Conservation (phyloP, 2,113 vertebrate genomes). For the Oryzias javanicus region DNA sequence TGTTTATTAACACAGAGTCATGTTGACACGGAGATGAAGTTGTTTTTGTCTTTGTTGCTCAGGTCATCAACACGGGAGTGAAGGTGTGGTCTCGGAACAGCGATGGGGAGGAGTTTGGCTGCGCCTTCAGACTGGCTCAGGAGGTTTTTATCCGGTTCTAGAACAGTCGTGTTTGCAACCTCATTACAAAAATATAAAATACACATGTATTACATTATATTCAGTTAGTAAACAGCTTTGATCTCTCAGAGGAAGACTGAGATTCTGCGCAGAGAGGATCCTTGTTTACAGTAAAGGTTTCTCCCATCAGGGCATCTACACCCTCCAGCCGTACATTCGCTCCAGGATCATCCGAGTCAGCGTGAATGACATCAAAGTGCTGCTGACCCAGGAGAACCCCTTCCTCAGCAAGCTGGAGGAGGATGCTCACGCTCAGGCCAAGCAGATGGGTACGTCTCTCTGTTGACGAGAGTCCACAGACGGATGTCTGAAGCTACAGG, state of each 20-base stretch:
- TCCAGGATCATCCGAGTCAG: constrained; percentile 87
- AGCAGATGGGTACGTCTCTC: constrained; percentile 88
- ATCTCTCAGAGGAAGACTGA: no score
- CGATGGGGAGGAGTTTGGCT: constrained; percentile 92
- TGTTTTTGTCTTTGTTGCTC: constrained; percentile 27
- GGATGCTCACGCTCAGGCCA: constrained; percentile 85
- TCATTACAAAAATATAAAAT: no score
- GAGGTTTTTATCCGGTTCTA: constrained; percentile 80
- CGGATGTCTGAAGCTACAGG: no score
- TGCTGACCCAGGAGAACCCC: constrained; percentile 97
- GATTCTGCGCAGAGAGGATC: background rate
- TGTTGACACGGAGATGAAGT: no score
- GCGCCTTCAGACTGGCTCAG: constrained; percentile 93
- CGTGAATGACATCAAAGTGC: constrained; percentile 91
- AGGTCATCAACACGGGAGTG: constrained; percentile 97
- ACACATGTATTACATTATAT: no score
- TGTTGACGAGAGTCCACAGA: no score
- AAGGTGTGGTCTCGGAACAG: constrained; percentile 96
- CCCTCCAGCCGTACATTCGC: constrained; percentile 91
- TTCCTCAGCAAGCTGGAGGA: constrained; percentile 90
- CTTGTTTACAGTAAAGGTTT: background rate
- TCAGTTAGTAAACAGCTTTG: no score
- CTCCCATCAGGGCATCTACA: constrained; percentile 89
- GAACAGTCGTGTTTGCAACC: no score
- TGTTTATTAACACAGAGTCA: no score